A percentile compares a stretch with the other conserved stretches of the same genome.
Evolutionary conservation across 2,888 invertebrate species (phyloP).

Genomic region (Spicauda simplicius): DNA sequence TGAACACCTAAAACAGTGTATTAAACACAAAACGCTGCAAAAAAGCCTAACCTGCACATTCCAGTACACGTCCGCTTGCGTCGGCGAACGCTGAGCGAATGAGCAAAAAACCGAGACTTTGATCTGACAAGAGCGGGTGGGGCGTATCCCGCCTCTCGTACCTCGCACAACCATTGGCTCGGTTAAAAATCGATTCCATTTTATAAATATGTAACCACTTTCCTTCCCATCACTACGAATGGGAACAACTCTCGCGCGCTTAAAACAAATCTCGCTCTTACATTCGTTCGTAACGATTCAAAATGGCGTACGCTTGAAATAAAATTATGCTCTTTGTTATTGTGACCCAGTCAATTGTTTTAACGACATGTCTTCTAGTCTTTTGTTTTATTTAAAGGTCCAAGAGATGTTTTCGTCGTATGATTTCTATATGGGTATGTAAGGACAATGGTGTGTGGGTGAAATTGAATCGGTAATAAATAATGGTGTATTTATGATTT

Average conservation of each 20-base stretch:
- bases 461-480: conserved; percentile 81
- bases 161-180: conserved; percentile 74
- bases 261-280: conserved; percentile 46
- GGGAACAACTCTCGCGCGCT: conserved; percentile 43
- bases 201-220: conserved; percentile 85
- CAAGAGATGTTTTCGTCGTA: conserved; percentile 66
- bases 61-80: conserved; percentile 51
- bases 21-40: not conserved
- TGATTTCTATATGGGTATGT: conserved; percentile 57
- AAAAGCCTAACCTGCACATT: not conserved
- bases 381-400: conserved; percentile 83
- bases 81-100: conserved; percentile 69
- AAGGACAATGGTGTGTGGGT: conserved; percentile 71
- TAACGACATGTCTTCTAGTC: conserved; percentile 81
- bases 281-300: conserved; percentile 41
- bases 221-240: conserved; percentile 55
- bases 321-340: conserved; percentile 57
- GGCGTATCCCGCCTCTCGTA: conserved; percentile 73
- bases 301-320: conserved; percentile 46
- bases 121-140: conserved; percentile 77
- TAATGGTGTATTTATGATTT: conserved; percentile 80
- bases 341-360: conserved; percentile 75
- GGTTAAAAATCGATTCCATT: conserved; percentile 84
- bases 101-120: conserved; percentile 76
- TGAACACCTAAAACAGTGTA: too few species aligned